phyloP scores from a whole-genome alignment of 2,888 invertebrate genomes.

The Rotaria sp. region DNA sequence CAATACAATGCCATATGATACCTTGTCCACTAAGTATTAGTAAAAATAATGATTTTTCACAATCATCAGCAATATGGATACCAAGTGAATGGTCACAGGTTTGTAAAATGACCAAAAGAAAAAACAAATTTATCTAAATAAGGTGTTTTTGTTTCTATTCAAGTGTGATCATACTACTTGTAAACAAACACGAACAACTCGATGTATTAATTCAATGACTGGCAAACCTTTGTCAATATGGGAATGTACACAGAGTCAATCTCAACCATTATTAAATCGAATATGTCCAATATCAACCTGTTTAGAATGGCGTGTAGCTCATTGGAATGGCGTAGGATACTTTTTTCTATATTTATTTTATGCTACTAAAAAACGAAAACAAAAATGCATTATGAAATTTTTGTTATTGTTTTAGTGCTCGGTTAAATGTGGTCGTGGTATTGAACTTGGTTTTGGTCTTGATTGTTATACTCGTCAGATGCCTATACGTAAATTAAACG shows the following conservation, averaged over 20 bases:
- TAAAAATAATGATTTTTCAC: not conserved
- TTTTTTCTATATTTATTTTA: not conserved
- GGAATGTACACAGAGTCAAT: not conserved
- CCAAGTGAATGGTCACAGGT: not conserved
- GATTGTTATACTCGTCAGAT: not conserved
- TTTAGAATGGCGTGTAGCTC: constrained; percentile 1
- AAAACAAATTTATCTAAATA: too few species aligned
- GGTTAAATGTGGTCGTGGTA: constrained; percentile 19
- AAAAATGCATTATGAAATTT: too few species aligned
- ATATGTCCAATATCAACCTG: not conserved
- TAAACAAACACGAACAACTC: not conserved
- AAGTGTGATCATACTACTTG: not conserved
- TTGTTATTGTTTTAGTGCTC: constrained; percentile 29
- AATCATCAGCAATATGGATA: not conserved
- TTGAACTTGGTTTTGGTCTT: constrained; percentile 16
- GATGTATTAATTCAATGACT: not conserved
- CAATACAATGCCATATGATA: not conserved
- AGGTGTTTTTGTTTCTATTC: not conserved
- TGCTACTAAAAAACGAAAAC: not conserved
- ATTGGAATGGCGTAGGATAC: constrained; percentile 1
- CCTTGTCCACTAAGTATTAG: not conserved
- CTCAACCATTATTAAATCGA: not conserved
- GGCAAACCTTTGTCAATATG: not conserved
- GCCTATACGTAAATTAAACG: not conserved
- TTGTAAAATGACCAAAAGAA: not conserved